Conservation (phyloP, 1,140 invertebrate genomes). For the Zaprionus kolodkinae region DNA sequence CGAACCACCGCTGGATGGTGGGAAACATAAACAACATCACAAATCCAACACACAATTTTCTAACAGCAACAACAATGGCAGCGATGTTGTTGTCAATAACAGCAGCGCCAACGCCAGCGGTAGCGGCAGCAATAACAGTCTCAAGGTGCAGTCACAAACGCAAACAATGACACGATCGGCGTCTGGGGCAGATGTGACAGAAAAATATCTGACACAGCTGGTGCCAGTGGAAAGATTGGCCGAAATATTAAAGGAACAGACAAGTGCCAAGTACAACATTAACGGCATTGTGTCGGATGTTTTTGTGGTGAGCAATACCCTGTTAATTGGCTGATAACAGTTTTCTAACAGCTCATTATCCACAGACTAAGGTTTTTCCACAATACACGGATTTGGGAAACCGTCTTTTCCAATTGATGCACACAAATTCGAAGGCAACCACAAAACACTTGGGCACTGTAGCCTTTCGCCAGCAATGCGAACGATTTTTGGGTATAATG, state of each 20-base stretch:
- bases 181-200: conserved; percentile 87
- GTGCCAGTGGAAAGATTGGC: conserved; percentile 89
- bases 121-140: conserved; percentile 60
- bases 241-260: conserved; percentile 87
- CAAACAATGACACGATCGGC: conserved; percentile 85
- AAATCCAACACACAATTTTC: conserved; percentile 57
- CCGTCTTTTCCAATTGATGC: conserved; percentile 88
- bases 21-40: conserved; percentile 61
- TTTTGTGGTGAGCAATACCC: conserved; percentile 85
- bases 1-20: conserved; percentile 68
- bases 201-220: conserved; percentile 86
- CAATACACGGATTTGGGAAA: conserved; percentile 89
- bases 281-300: conserved; percentile 88
- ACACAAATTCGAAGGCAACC: conserved; percentile 86
- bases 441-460: conserved; percentile 86
- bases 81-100: conserved; percentile 15
- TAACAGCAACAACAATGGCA: conserved; percentile 49
- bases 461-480: conserved; percentile 89
- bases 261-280: conserved; percentile 87
- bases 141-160: conserved; percentile 67
- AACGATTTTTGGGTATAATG: conserved; percentile 88
- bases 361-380: conserved; percentile 90
- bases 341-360: conserved; percentile 22
- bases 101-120: conserved; percentile 39
- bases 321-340: conserved; percentile 55